These are phyloP conservation scores for Protosalanx chinensis DNA, from an alignment of 2,797 vertebrate species.

Conservation along the genomic window DNA sequence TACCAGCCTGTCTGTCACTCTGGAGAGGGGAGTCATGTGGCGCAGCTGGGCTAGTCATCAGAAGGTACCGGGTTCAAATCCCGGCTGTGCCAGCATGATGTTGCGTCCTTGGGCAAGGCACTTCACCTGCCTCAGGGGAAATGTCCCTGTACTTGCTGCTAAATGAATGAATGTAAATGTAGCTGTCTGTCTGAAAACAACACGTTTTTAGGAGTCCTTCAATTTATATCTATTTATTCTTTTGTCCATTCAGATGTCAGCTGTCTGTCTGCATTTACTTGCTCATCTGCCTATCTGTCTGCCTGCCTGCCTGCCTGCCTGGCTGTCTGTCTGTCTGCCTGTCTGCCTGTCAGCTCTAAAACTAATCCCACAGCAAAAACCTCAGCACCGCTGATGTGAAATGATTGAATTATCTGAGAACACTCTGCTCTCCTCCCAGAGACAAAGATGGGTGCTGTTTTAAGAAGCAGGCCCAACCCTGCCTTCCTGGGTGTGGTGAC, in stretches of 20 bases:
- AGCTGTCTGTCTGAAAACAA: not conserved
- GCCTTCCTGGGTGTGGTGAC: not conserved
- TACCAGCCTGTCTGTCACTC: not conserved
- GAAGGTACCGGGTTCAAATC: not conserved
- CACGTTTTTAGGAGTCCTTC: too few relatives aligned
- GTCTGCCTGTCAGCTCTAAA: constrained; percentile 17
- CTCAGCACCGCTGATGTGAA: constrained; percentile 20
- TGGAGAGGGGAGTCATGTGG: not conserved
- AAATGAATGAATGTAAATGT: not conserved
- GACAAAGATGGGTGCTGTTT: not conserved
- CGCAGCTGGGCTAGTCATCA: too few relatives aligned
- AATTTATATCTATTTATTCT: too few relatives aligned
- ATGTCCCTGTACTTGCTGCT: too few relatives aligned
- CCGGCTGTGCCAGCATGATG: too few relatives aligned
- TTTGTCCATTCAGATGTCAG: too few relatives aligned
- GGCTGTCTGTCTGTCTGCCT: not conserved
- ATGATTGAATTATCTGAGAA: constrained; percentile 20
- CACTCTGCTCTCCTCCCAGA: not conserved
- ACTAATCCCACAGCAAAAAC: constrained; percentile 9
- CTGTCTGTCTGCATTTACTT: not conserved
- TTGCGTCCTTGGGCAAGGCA: too few relatives aligned
- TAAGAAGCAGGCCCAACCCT: not conserved
- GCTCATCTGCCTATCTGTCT: not conserved
- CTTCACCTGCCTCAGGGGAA: too few relatives aligned
- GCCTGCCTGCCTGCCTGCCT: too few relatives aligned